These are phyloP conservation scores for Pipistrellus nathusii DNA, from an alignment of 2,797 vertebrate genomes.

Conservation along the genomic window DNA sequence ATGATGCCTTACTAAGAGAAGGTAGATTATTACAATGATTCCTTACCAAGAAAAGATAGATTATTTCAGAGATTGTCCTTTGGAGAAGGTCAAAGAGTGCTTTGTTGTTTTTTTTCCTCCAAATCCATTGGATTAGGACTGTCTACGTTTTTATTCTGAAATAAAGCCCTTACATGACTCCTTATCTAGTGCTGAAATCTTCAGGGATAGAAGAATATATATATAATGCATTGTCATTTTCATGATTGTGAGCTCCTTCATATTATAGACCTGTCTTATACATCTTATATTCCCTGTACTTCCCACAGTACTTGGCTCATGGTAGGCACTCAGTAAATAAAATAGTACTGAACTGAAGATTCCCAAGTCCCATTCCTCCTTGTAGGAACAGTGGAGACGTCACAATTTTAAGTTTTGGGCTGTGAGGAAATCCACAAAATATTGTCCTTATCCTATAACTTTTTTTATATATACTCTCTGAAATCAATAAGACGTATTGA, in stretches of 20 bases:
- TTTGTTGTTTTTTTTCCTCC: not conserved
- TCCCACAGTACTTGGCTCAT: not conserved
- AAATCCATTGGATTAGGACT: not conserved
- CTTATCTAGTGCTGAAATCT: not conserved
- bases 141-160: conserved; percentile 40
- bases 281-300: not conserved
- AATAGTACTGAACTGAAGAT: not conserved
- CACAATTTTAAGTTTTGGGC: not conserved
- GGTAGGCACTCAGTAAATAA: not conserved
- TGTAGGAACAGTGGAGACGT: not conserved
- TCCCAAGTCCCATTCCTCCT: conserved; percentile 12
- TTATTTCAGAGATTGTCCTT: not conserved
- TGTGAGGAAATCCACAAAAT: conserved; percentile 34
- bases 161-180: not conserved
- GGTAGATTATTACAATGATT: not conserved
- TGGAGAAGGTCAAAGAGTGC: not conserved
- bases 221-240: conserved; percentile 30
- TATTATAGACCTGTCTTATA: conserved; percentile 28
- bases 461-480: no score
- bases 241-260: not conserved
- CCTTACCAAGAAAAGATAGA: not conserved
- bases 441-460: not conserved
- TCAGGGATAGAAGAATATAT: not conserved
- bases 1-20: not conserved
- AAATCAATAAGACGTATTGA: not conserved